phyloP scores from a whole-genome alignment of 2,888 invertebrate genomes.

The Crioceris asparagi region DNA sequence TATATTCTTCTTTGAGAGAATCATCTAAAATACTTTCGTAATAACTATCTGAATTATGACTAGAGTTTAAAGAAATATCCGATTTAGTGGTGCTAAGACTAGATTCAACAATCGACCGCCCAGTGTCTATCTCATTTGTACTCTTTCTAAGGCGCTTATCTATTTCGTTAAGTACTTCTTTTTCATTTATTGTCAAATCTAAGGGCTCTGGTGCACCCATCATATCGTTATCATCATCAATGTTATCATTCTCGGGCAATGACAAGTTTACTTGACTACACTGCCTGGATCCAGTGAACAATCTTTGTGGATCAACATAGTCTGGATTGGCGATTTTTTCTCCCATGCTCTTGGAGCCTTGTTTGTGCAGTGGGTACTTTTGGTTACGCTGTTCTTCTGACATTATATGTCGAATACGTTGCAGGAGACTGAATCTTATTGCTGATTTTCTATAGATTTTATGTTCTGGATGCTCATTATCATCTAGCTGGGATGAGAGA shows the following conservation, averaged over 20 bases:
- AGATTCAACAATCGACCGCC: conserved; percentile 22
- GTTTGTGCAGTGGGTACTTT: conserved; percentile 52
- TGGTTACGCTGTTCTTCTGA: conserved; percentile 32
- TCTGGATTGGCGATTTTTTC: conserved; percentile 82
- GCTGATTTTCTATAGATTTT: conserved; percentile 62
- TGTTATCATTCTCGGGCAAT: conserved; percentile 15
- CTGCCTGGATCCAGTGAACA: conserved; percentile 35
- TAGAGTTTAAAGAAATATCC: conserved; percentile 24
- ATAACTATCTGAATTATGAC: conserved; percentile 34
- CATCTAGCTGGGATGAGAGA: conserved; percentile 38
- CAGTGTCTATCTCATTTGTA: conserved; percentile 3
- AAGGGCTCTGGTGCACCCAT: conserved; percentile 25
- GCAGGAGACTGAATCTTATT: conserved; percentile 48
- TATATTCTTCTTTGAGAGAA: conserved; percentile 31
- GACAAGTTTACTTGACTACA: conserved; percentile 21
- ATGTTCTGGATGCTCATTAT: conserved; percentile 61
- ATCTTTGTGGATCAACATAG: conserved; percentile 70
- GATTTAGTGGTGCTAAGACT: conserved; percentile 21
- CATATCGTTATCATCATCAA: conserved; percentile 18
- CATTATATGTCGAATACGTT: conserved; percentile 42
- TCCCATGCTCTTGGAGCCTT: conserved; percentile 72
- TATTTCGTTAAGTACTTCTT: conserved; percentile 25
- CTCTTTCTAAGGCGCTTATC: background rate
- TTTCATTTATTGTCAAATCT: conserved; percentile 34
- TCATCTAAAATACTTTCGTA: conserved; percentile 35